Evolutionary conservation across 2,797 vertebrate genomes (phyloP).

Genomic region (Remorina albescens): DNA sequence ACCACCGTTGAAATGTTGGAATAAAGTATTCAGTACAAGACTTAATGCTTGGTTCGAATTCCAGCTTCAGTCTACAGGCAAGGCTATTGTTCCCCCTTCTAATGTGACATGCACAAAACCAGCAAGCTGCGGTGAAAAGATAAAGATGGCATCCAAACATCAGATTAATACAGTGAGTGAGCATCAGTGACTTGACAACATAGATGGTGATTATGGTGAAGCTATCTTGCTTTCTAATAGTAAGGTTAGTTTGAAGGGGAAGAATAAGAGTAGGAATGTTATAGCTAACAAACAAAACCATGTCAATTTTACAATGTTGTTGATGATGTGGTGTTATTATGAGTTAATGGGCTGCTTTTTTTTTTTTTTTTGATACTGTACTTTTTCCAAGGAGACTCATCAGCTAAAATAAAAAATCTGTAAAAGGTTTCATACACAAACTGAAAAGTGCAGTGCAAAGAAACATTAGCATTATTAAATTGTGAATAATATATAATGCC

Average conservation of each 20-base stretch:
- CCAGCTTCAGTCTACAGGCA: background rate
- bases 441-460: background rate
- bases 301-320: too few species aligned
- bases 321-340: background rate
- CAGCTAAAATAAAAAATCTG: background rate
- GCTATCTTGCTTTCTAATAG: background rate
- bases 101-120: background rate
- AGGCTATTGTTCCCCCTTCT: background rate
- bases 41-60: background rate
- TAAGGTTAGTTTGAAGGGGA: too few species aligned
- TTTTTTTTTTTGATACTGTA: background rate
- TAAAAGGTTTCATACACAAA: background rate
- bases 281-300: background rate
- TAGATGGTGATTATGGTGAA: background rate
- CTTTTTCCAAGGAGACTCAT: background rate
- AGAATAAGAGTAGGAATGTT: too few species aligned
- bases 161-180: background rate
- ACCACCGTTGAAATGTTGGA: background rate
- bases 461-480: background rate
- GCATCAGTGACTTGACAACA: background rate
- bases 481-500: constrained; percentile 1
- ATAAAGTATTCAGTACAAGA: background rate
- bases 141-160: background rate
- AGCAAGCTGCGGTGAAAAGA: background rate
- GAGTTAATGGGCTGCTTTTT: too few species aligned